Evolutionary conservation across 2,113 vertebrate genomes (phyloP).

Genomic region (Nettapus auritus): DNA sequence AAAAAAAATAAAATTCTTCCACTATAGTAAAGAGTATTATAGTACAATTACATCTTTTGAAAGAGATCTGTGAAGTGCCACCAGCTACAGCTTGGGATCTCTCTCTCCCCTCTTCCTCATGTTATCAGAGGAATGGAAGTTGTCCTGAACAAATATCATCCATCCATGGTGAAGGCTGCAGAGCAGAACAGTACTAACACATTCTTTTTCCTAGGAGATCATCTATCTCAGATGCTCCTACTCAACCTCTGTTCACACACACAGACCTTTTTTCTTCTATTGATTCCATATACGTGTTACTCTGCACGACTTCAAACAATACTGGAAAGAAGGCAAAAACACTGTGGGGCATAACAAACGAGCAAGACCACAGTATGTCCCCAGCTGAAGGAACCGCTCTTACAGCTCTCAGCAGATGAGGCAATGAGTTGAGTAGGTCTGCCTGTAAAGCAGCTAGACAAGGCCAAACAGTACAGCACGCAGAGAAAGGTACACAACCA

Average conservation of each 20-base stretch:
- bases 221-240: neutral
- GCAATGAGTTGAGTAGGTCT: neutral
- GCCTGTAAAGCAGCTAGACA: neutral
- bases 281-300: neutral
- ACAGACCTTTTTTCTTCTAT: neutral
- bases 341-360: neutral
- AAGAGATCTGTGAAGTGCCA: neutral
- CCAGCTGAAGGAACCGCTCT: neutral
- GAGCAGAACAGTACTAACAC: neutral
- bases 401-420: neutral
- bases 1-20: neutral
- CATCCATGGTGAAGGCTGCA: neutral
- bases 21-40: neutral
- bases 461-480: neutral
- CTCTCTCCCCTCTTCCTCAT: neutral
- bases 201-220: neutral
- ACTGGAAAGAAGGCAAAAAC: neutral
- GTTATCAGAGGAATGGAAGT: neutral
- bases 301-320: neutral
- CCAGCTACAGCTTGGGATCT: rapidly evolving
- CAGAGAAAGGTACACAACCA: neutral
- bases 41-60: neutral
- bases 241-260: neutral
- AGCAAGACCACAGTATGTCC: neutral
- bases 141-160: neutral